Evolutionary conservation across 2,113 vertebrate species (phyloP).

Genomic region (Cacatua alba): DNA sequence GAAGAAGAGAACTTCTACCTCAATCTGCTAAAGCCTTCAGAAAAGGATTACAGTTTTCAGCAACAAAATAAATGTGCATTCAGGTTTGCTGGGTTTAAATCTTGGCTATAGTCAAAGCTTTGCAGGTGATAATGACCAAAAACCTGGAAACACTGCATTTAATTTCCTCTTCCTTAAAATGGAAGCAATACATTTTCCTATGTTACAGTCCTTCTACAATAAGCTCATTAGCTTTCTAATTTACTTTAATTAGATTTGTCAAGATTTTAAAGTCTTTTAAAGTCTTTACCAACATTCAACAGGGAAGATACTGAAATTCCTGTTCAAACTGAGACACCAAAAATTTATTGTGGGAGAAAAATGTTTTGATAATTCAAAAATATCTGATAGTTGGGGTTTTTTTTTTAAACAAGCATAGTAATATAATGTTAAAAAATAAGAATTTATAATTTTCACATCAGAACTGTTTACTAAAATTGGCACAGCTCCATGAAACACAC

Average conservation of each 20-base stretch:
- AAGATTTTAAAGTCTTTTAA: not conserved
- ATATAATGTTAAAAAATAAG: not conserved
- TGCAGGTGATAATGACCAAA: not conserved
- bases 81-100: not conserved
- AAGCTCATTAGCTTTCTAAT: not conserved
- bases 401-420: not conserved
- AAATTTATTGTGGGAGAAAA: not conserved
- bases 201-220: not conserved
- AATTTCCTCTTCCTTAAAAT: not conserved
- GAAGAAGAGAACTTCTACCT: not conserved
- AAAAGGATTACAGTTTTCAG: not conserved
- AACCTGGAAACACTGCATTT: not conserved
- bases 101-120: not conserved
- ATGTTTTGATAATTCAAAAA: not conserved
- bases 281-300: not conserved
- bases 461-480: not conserved
- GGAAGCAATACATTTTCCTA: not conserved
- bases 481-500: not conserved
- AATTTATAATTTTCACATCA: not conserved
- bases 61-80: not conserved
- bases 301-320: not conserved
- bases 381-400: not conserved
- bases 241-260: not conserved
- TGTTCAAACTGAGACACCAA: not conserved
- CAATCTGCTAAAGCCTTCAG: not conserved